Conservation (phyloP, 2,113 vertebrate species). For the Thryonomys swinderianus region DNA sequence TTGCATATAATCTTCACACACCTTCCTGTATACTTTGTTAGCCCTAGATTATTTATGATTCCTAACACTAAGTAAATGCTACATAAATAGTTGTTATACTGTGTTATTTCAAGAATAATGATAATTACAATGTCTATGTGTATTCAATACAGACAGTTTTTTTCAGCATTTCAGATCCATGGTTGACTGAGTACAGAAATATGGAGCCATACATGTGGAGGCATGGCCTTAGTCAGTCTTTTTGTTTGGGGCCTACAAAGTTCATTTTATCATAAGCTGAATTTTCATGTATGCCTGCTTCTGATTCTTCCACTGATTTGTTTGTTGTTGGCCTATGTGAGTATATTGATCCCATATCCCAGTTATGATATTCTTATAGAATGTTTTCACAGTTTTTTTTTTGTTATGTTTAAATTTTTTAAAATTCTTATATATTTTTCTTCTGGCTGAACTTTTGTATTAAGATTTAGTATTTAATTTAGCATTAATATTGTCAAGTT, state of each 20-base stretch:
- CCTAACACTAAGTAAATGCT: neutral
- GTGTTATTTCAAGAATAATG: neutral
- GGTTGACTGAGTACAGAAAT: neutral
- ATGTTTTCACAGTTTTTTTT: neutral
- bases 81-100: neutral
- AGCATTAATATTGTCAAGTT: neutral
- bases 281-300: neutral
- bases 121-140: neutral
- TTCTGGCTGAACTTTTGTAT: neutral
- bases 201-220: neutral
- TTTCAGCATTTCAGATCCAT: neutral
- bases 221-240: neutral
- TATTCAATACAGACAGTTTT: neutral
- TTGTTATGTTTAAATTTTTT: neutral
- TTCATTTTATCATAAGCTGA: constrained; percentile 2
- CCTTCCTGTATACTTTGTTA: neutral
- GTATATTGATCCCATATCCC: neutral
- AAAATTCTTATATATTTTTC: neutral
- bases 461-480: neutral
- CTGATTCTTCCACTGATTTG: neutral
- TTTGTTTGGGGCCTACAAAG: neutral
- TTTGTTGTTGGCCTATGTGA: neutral
- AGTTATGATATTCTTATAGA: neutral
- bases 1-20: neutral
- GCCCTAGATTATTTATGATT: neutral